Base-by-base conservation (phyloP, 1,140 invertebrate genomes). In the Mycetomoellerius zeteki region DNA sequence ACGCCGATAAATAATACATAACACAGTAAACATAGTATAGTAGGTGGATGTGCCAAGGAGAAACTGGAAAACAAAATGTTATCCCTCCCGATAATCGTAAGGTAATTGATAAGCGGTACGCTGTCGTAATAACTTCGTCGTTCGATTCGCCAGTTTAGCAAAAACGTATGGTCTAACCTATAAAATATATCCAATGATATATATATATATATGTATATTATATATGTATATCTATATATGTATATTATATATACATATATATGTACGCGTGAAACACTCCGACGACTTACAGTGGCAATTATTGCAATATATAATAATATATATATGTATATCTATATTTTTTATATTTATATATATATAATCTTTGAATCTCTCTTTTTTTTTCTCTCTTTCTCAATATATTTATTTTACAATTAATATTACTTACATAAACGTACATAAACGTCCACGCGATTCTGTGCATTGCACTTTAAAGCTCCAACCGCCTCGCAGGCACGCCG, bases 111-210 rank as follows among this genome's bases (percentile, higher is more conserved):
- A 73, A 73, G 54, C 47, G 37, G 37, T 60, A 33, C 2, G 33
- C 24, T 50, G 54, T 80, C 47, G 30, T 75, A 84, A 50, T 84
- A 84, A 84, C 69, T 84, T 84, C 54, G 56, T 80, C 84, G 19
- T 37, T 58, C 33, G 52, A 81, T 86, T 86, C 50, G 37, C 52
- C 52, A 50, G 24, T 58, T 85, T 86, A 86, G 77, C 67, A 87
- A 87, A 85, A 85, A 87, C 86, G 81, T 84, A 75, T 85, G 30
- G 37, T 85, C 82, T 87, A 87, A 85, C 82, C 86, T 87, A 87
- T 69, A 76, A 88, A 88, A 86, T 81, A 87, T 88, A 88, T 88
- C 60, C 33, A 56, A 64, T 58, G 43, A 60, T 73, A 82, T 73
- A 82, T 69, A 81, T 69, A 81, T 78, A 52, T 50, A 50, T 43